These are phyloP conservation scores for Acleris cristana DNA, from an alignment of 2,888 invertebrate species.

Conservation along the genomic window DNA sequence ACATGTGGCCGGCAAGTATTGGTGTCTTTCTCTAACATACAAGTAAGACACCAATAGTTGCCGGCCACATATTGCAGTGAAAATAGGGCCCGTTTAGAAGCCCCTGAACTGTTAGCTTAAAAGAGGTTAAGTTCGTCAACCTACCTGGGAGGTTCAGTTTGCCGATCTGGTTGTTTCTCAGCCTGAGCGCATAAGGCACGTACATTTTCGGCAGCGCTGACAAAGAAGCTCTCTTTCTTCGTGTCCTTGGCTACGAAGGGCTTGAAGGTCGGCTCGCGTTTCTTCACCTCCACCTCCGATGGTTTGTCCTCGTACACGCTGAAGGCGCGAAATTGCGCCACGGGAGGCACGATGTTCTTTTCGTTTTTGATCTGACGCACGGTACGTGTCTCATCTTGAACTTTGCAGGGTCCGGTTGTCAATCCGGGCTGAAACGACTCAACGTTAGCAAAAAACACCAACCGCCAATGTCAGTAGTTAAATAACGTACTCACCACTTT, in stretches of 20 bases:
- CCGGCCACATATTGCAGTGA: no score
- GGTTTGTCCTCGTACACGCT: constrained; percentile 88
- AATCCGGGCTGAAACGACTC: constrained; percentile 63
- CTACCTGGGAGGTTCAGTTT: constrained; percentile 65
- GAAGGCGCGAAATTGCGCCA: constrained; percentile 90
- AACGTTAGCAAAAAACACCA: constrained; percentile 33
- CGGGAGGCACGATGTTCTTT: constrained; percentile 83
- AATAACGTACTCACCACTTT: constrained; percentile 78
- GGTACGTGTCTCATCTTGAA: constrained; percentile 77
- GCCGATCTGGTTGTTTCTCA: constrained; percentile 66
- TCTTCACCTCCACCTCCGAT: constrained; percentile 72
- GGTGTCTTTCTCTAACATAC: no score
- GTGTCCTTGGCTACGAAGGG: constrained; percentile 74
- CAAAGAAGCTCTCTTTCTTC: constrained; percentile 66
- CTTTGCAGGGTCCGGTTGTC: constrained; percentile 76
- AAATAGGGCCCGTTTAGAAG: no score
- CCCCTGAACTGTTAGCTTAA: no score
- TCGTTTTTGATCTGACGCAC: constrained; percentile 77
- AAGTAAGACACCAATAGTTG: no score
- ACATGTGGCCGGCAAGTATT: no score
- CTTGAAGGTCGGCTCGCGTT: constrained; percentile 72
- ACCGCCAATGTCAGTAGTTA: constrained; percentile 25
- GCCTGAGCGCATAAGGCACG: constrained; percentile 63
- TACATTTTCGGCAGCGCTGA: constrained; percentile 66
- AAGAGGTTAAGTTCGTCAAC: constrained; percentile 36